phyloP scores from a whole-genome alignment of 2,113 vertebrate species.

The Anseranas semipalmata region DNA sequence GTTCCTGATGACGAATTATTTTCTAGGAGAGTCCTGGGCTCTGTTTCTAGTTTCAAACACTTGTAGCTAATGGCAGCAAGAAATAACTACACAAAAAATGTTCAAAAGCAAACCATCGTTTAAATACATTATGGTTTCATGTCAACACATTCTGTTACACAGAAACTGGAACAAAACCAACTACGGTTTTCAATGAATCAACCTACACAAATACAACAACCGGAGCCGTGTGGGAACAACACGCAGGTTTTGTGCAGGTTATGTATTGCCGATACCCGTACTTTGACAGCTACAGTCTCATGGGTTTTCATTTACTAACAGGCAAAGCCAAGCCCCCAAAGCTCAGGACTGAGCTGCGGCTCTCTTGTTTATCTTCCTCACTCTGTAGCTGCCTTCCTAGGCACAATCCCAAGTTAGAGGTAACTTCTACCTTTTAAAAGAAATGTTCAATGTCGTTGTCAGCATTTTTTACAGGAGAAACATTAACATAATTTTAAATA shows the following conservation, averaged over 20 bases:
- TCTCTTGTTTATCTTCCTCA: not conserved
- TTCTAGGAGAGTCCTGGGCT: not conserved
- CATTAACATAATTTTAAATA: not conserved
- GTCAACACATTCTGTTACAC: not conserved
- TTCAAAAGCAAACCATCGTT: not conserved
- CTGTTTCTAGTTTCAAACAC: not conserved
- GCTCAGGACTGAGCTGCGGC: not conserved
- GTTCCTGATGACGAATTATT: not conserved
- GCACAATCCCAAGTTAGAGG: not conserved
- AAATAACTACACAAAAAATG: not conserved
- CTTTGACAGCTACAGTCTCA: not conserved
- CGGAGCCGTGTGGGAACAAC: not conserved
- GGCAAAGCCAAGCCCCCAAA: not conserved
- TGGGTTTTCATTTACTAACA: not conserved
- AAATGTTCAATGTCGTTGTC: rapidly evolving
- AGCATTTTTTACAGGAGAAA: not conserved
- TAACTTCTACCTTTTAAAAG: not conserved
- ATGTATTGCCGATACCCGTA: not conserved
- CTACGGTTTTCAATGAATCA: not conserved
- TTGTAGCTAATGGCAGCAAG: not conserved
- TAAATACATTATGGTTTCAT: not conserved
- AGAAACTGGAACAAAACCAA: not conserved
- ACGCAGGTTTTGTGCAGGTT: not conserved
- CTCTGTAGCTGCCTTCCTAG: not conserved
- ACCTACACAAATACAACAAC: not conserved